These are phyloP conservation scores for Galaxea fascicularis DNA, from an alignment of 92 coral and sea anemone genomes.

Conservation along the genomic window DNA sequence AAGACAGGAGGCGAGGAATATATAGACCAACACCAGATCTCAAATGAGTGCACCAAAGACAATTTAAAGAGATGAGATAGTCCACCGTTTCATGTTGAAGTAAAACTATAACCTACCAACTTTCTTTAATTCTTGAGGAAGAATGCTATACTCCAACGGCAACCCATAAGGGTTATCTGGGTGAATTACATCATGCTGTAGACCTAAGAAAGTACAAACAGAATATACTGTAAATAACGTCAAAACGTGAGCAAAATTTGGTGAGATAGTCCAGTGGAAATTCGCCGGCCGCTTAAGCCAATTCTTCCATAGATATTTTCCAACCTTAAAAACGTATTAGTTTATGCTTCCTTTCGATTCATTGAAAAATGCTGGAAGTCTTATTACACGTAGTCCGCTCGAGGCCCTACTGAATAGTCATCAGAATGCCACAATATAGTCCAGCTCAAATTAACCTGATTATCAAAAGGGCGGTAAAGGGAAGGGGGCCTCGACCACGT, in stretches of 20 bases:
- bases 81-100: background rate
- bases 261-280: background rate
- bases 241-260: background rate
- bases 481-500: too few species aligned
- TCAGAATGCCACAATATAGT: too few species aligned
- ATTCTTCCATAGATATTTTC: too few species aligned
- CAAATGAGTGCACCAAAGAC: background rate
- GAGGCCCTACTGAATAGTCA: too few species aligned
- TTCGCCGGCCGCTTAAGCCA: background rate
- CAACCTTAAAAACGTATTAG: too few species aligned
- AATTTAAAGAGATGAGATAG: background rate
- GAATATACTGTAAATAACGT: background rate
- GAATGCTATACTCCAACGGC: slow-evolving; percentile 28
- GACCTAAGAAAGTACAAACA: background rate
- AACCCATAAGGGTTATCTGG: slow-evolving; percentile 29
- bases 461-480: too few species aligned
- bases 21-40: background rate
- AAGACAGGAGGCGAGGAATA: too few species aligned
- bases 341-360: too few species aligned
- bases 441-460: too few species aligned
- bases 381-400: too few species aligned
- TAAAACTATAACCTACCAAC: slow-evolving; percentile 2
- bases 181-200: slow-evolving; percentile 41
- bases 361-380: too few species aligned
- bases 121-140: slow-evolving; percentile 38